Percentiles rank a stretch among this genome's conserved stretches.
These are phyloP conservation scores for Crocidura indochinensis DNA, from an alignment of 2,797 vertebrate genomes.

Conservation along the genomic window DNA sequence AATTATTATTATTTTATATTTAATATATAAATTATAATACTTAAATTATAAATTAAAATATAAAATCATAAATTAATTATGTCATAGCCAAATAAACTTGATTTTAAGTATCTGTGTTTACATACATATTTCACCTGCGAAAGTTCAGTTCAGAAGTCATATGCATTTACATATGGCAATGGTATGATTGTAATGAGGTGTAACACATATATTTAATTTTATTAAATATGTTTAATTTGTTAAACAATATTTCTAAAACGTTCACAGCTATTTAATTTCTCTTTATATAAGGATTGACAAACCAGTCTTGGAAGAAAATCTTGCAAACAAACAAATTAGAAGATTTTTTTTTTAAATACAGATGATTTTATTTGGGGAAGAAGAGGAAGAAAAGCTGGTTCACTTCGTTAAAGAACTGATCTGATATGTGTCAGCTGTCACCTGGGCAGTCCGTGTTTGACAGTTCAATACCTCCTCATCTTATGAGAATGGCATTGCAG, in stretches of 20 bases:
- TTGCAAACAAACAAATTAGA: neutral
- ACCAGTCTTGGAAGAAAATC: neutral
- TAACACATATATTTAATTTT: constrained; percentile 74
- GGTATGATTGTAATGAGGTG: constrained; percentile 69
- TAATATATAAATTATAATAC: no score
- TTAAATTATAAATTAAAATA: neutral
- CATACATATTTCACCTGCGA: constrained; percentile 36
- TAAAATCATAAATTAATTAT: constrained; percentile 18
- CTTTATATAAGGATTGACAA: neutral
- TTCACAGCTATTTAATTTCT: constrained; percentile 9
- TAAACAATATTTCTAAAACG: constrained; percentile 12
- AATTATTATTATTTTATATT: no score
- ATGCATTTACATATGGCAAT: neutral
- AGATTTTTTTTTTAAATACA: constrained; percentile 37
- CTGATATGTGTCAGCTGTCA: constrained; percentile 90
- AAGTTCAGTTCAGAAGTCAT: neutral
- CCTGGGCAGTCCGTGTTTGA: constrained; percentile 86
- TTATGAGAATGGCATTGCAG: constrained; percentile 86
- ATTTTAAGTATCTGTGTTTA: constrained; percentile 14
- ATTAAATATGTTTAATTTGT: constrained; percentile 20
- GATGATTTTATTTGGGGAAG: constrained; percentile 8
- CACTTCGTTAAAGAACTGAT: constrained; percentile 86
- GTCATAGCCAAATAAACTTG: neutral
- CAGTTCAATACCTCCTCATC: constrained; percentile 89
- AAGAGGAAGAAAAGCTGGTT: constrained; percentile 48